These are phyloP conservation scores for Capromys pilorides DNA, from an alignment of 2,797 vertebrate genomes.

Conservation along the genomic window DNA sequence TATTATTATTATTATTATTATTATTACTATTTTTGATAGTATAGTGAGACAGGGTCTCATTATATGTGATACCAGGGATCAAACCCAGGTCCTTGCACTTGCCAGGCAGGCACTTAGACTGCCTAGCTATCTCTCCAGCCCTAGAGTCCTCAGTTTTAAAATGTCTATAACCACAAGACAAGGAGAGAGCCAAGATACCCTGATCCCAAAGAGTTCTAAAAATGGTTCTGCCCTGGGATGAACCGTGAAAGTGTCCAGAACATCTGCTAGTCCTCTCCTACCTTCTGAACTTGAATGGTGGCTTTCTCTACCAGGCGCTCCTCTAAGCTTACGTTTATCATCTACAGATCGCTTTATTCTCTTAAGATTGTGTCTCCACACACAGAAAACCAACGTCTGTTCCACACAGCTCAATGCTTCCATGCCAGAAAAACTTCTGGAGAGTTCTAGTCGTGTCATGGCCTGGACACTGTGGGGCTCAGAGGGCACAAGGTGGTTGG, in stretches of 20 bases:
- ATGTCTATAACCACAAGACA: neutral
- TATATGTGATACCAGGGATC: no score
- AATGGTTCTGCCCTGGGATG: neutral
- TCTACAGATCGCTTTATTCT: slow-evolving; percentile 14
- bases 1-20: no score
- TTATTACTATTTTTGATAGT: no score
- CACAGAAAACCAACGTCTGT: neutral
- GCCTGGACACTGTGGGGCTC: neutral
- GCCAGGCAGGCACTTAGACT: no score
- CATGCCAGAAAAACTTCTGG: neutral
- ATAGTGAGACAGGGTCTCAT: no score
- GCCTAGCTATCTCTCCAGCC: no score
- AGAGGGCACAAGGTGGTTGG: neutral
- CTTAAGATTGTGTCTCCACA: slow-evolving; percentile 37
- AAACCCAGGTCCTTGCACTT: no score
- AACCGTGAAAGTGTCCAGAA: neutral
- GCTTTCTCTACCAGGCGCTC: neutral
- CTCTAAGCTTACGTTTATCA: neutral
- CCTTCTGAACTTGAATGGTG: neutral
- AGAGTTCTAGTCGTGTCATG: neutral
- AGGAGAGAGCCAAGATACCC: neutral
- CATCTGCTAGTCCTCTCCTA: neutral
- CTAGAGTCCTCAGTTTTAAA: neutral
- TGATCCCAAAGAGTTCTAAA: neutral
- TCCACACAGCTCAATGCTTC: neutral